Base-by-base conservation (phyloP, 1,140 invertebrate species). In the Bombus soroeensis region DNA sequence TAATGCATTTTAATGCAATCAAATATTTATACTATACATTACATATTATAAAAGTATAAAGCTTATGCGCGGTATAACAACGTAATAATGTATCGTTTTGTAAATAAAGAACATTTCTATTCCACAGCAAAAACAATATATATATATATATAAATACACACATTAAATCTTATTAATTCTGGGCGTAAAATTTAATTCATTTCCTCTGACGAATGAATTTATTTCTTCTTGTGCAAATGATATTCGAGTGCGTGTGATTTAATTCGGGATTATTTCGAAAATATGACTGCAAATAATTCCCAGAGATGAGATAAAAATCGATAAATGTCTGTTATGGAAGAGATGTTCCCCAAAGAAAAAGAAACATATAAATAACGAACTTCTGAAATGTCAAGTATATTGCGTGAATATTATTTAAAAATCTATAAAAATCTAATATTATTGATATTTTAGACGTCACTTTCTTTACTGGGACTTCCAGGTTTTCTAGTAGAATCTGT, bases 391-490 rank as follows among this genome's bases (percentile, higher is more conserved):
- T 64, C 13, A 70, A 77, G 10, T n/a, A 70, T n/a, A n/a, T 53
- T 28, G 25, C 22, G 18, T 22, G n/a, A 74, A 73, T 72, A 5
- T 77, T 66, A 74, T 71, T 32, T 22, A 32, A 57, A 13, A 53
- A 62, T 41, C 15, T 66, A 41, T 32, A 28, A 6, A 32, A 28
- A 13, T 73, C 28, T 39, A 32, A 75, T 43, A 34, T 22, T 53
- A 53, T 53, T 32, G 22, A 34, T 25, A 47, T 72, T 83, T 87
- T 88, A 95, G 43, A 95, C 93, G 82, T 94, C 92, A 80, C 94
- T 95, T 82, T 94, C 94, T 93, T 92, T 95, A 43, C 88, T 92
- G 12, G 92, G 92, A 86, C 94, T 94, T 43, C 88, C 93, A 53
- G 94, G 81, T 86, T 93, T 94, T 87, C 84, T 89, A 66, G 83